Evolutionary conservation across 1,140 invertebrate genomes (phyloP).

Genomic region (Drosophila simulans): DNA sequence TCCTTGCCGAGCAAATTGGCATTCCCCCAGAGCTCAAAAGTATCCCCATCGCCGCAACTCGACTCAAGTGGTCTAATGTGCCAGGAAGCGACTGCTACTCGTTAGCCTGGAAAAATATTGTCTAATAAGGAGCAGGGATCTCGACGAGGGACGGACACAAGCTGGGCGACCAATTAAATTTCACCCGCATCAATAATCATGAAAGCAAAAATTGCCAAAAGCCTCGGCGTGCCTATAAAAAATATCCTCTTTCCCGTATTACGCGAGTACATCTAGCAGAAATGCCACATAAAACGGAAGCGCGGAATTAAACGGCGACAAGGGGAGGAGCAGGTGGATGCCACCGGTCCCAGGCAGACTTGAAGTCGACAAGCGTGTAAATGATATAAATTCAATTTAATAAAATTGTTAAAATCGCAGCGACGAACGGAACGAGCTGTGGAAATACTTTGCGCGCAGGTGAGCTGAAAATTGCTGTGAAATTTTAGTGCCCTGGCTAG

Average conservation of each 20-base stretch:
- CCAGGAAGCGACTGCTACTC: conserved; percentile 35
- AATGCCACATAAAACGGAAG: conserved; percentile 74
- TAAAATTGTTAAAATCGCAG: conserved; percentile 84
- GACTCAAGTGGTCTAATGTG: conserved; percentile 33
- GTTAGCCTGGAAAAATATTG: conserved; percentile 62
- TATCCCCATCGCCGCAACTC: not conserved
- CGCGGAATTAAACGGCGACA: conserved; percentile 62
- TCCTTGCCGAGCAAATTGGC: conserved; percentile 3
- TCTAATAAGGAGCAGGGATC: conserved; percentile 55
- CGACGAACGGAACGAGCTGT: conserved; percentile 67
- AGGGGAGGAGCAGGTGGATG: conserved; percentile 13
- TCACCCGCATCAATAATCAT: conserved; percentile 82
- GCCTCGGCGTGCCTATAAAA: conserved; percentile 41
- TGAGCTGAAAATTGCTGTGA: conserved; percentile 81
- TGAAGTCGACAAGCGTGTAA: conserved; percentile 84
- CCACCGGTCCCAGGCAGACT: conserved; percentile 45
- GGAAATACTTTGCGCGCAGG: conserved; percentile 80
- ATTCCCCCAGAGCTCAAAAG: not conserved
- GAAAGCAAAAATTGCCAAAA: conserved; percentile 77
- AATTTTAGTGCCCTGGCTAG: conserved; percentile 58
- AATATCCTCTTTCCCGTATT: conserved; percentile 4
- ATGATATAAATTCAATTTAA: conserved; percentile 85
- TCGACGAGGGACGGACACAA: not conserved
- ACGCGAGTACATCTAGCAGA: conserved; percentile 30
- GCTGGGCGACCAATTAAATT: conserved; percentile 76